These are phyloP conservation scores for Aldabrachelys gigantea DNA, from an alignment of 2,113 vertebrate genomes.

Conservation along the genomic window DNA sequence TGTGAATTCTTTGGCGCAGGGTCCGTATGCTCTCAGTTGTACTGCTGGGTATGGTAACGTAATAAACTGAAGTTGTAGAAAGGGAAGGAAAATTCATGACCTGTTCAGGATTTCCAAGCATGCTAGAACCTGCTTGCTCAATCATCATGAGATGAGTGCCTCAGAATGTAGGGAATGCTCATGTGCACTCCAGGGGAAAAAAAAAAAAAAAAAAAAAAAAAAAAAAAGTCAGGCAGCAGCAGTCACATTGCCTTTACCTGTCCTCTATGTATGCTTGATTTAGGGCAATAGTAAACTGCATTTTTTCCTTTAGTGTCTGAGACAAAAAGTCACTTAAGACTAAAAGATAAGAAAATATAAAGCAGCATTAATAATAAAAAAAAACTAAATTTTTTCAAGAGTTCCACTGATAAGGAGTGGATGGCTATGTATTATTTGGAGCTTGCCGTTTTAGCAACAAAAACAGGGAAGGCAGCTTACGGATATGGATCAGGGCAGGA, in stretches of 20 bases:
- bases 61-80: neutral
- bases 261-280: neutral
- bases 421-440: neutral
- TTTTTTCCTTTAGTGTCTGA: neutral
- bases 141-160: neutral
- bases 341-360: neutral
- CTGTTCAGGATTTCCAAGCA: neutral
- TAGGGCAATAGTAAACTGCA: no score
- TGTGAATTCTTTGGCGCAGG: neutral
- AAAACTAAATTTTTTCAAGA: no score
- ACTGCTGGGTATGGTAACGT: neutral
- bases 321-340: neutral
- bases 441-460: neutral
- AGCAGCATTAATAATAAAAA: no score
- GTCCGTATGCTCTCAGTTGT: neutral
- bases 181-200: neutral
- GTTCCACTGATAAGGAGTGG: neutral
- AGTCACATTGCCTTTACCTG: neutral
- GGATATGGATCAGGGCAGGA: neutral
- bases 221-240: no score
- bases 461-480: neutral
- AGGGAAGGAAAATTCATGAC: neutral
- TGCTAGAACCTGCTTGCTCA: neutral
- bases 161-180: neutral
- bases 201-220: rapidly evolving